Percentiles rank a stretch among this genome's conserved stretches.
Conservation (phyloP, 2,113 vertebrate species). For the Trinectes maculatus region DNA sequence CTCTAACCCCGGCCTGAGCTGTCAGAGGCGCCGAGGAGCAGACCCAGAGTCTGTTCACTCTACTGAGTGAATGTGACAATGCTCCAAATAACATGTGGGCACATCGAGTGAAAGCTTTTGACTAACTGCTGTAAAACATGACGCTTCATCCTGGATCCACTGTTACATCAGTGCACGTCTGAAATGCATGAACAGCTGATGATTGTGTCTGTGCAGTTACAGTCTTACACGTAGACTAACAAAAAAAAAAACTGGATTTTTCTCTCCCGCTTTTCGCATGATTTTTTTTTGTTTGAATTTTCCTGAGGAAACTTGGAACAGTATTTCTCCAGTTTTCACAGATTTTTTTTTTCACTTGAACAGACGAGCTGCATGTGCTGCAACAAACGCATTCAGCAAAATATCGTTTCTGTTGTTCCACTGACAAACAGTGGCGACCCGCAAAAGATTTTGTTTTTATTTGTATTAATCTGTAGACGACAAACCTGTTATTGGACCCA, state of each 20-base stretch:
- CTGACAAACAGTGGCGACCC: too few relatives aligned
- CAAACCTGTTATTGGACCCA: too few relatives aligned
- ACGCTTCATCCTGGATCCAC: too few relatives aligned
- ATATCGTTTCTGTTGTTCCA: too few relatives aligned
- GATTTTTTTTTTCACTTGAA: neutral
- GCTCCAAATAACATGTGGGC: too few relatives aligned
- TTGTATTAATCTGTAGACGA: neutral
- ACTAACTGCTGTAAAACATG: too few relatives aligned
- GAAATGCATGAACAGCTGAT: neutral
- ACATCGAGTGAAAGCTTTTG: too few relatives aligned
- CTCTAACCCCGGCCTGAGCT: constrained; percentile 6
- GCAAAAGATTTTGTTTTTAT: neutral
- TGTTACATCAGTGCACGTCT: too few relatives aligned
- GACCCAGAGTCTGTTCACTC: neutral
- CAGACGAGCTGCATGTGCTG: constrained; percentile 8
- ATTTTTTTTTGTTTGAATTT: neutral
- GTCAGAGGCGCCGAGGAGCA: neutral
- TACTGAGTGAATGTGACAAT: too few relatives aligned
- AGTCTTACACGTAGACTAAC: too few relatives aligned
- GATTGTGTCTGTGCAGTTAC: too few relatives aligned
- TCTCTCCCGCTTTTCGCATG: neutral
- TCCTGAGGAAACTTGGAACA: neutral
- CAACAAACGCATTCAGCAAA: too few relatives aligned
- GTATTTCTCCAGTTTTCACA: neutral
- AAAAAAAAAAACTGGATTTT: neutral